Conservation (phyloP, 1,140 invertebrate species). For the Plectus sambesii region DNA sequence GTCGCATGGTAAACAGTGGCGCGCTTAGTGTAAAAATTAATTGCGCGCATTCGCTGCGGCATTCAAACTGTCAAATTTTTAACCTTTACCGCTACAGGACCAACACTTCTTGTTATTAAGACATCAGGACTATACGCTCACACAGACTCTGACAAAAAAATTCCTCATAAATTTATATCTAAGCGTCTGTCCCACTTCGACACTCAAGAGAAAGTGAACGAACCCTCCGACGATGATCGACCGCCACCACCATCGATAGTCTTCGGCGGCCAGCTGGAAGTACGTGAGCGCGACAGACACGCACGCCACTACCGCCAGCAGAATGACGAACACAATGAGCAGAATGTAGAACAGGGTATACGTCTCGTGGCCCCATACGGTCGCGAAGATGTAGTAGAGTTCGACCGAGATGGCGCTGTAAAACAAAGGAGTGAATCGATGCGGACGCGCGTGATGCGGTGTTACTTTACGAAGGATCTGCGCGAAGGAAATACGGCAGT, state of each 20-base stretch:
- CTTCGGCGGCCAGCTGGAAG: constrained; percentile 52
- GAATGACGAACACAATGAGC: constrained; percentile 51
- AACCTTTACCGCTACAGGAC: no score
- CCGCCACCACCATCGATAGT: constrained; percentile 55
- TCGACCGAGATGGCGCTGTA: constrained; percentile 53
- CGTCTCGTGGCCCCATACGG: constrained; percentile 53
- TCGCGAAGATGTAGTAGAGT: constrained; percentile 54
- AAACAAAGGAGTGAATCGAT: constrained; percentile 13
- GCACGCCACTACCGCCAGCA: constrained; percentile 52
- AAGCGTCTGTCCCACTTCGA: no score
- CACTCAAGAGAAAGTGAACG: constrained; percentile 19
- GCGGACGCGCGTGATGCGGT: constrained; percentile 4
- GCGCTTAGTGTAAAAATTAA: no score
- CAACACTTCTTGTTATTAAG: no score
- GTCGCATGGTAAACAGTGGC: no score
- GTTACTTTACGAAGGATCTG: neutral
- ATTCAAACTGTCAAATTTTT: no score
- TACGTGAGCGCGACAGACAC: constrained; percentile 53
- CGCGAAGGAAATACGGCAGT: neutral
- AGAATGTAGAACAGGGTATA: constrained; percentile 51
- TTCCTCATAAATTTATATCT: no score
- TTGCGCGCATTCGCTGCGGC: no score
- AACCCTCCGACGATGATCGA: constrained; percentile 51
- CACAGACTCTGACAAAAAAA: no score
- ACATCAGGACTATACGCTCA: no score